Evolutionary conservation across 2,888 invertebrate species (phyloP).

Genomic region (Caradrina clavipalpis): DNA sequence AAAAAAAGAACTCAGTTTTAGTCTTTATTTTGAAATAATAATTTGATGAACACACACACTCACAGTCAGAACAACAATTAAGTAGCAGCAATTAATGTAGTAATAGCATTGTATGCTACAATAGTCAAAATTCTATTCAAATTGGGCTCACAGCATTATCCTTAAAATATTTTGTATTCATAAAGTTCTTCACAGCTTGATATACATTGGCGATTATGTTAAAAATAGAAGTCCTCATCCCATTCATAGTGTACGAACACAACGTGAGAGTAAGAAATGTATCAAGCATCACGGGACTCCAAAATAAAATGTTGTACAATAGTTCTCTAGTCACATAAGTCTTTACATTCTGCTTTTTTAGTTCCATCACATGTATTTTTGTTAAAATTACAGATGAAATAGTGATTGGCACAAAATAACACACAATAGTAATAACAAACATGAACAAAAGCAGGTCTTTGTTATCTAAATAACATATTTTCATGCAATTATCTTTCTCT

Average conservation of each 20-base stretch:
- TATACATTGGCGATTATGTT: conserved; percentile 86
- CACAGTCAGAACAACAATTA: no score
- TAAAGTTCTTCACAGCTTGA: conserved; percentile 84
- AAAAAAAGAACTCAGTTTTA: background rate
- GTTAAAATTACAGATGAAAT: conserved; percentile 84
- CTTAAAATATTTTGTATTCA: conserved; percentile 85
- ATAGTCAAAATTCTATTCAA: conserved; percentile 45
- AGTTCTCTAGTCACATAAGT: conserved; percentile 82
- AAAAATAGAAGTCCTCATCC: conserved; percentile 80
- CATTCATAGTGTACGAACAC: conserved; percentile 82
- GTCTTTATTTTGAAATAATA: conserved; percentile 13
- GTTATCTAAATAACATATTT: conserved; percentile 83
- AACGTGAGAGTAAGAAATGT: conserved; percentile 82
- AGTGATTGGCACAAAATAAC: conserved; percentile 86
- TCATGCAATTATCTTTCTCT: conserved; percentile 74
- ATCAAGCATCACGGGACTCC: conserved; percentile 88
- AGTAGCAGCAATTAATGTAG: no score
- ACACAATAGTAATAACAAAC: conserved; percentile 78
- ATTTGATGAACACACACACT: background rate
- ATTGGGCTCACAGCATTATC: conserved; percentile 80
- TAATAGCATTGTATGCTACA: no score
- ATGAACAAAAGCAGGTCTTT: conserved; percentile 81
- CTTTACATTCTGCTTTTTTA: conserved; percentile 77
- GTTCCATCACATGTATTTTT: conserved; percentile 81
- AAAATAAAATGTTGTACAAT: conserved; percentile 85